phyloP scores from a whole-genome alignment of 2,113 vertebrate genomes.

The Zonotrichia leucophrys region DNA sequence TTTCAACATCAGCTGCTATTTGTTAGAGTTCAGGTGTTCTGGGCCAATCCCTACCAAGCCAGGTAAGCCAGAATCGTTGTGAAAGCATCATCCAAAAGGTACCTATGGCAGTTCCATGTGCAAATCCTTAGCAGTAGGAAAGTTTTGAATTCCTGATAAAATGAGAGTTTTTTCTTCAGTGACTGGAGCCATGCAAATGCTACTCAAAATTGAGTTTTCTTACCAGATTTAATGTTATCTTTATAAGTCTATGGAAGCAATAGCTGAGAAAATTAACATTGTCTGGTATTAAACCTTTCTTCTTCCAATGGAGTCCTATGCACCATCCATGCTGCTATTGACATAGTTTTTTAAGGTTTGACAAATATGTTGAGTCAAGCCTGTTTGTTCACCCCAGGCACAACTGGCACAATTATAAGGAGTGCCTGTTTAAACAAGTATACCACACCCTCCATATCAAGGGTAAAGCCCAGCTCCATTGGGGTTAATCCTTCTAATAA shows the following conservation, averaged over 20 bases:
- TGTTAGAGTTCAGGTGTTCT: not conserved
- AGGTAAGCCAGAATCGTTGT: not conserved
- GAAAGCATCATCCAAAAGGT: not conserved
- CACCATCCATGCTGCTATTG: conserved; percentile 23
- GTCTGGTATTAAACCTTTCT: not conserved
- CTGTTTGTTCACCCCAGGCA: conserved; percentile 46
- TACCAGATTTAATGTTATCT: not conserved
- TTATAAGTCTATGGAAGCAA: not conserved
- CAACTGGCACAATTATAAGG: conserved; percentile 37
- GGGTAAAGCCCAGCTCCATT: not conserved
- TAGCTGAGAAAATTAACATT: not conserved
- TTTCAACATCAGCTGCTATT: not conserved
- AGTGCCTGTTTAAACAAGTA: conserved; percentile 56
- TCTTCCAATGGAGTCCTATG: not conserved
- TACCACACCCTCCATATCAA: conserved; percentile 38
- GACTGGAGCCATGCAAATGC: not conserved
- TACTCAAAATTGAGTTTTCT: not conserved
- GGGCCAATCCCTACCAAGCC: not conserved
- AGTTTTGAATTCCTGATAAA: not conserved
- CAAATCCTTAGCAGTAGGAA: not conserved
- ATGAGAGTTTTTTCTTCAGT: not conserved
- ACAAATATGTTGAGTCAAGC: conserved; percentile 42
- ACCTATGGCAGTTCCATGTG: not conserved
- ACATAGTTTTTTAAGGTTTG: not conserved
- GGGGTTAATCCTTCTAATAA: not conserved